phyloP scores from a whole-genome alignment of 2,888 invertebrate genomes.

The Lasioglossum calceatum region DNA sequence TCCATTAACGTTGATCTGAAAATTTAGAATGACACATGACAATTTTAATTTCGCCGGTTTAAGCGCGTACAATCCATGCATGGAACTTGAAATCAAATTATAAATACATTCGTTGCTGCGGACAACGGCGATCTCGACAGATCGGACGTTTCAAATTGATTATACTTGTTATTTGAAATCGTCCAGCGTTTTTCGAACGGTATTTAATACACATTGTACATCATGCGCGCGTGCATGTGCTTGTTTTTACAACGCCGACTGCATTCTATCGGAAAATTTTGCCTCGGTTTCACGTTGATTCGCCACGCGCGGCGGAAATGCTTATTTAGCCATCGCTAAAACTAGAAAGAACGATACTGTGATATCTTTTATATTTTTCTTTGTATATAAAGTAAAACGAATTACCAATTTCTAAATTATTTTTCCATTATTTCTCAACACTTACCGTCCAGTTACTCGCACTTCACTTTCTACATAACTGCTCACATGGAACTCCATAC shows the following conservation, averaged over 20 bases:
- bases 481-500: no score
- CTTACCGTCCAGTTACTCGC: no score
- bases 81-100: conserved; percentile 13
- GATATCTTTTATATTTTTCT: not conserved
- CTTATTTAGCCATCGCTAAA: not conserved
- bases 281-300: not conserved
- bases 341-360: not conserved
- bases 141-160: conserved; percentile 1
- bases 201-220: not conserved
- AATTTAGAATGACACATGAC: conserved; percentile 14
- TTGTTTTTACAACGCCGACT: not conserved
- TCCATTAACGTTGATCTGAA: conserved; percentile 6
- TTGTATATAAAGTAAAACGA: no score
- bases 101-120: not conserved
- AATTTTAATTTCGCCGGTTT: not conserved
- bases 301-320: not conserved
- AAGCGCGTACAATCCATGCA: not conserved
- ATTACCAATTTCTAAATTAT: no score
- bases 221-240: not conserved
- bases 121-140: not conserved
- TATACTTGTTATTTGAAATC: not conserved
- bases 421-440: no score
- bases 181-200: not conserved
- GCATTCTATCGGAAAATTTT: not conserved
- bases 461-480: no score